Conservation (phyloP, 2,113 vertebrate genomes). For the Oncorhynchus nerka region DNA sequence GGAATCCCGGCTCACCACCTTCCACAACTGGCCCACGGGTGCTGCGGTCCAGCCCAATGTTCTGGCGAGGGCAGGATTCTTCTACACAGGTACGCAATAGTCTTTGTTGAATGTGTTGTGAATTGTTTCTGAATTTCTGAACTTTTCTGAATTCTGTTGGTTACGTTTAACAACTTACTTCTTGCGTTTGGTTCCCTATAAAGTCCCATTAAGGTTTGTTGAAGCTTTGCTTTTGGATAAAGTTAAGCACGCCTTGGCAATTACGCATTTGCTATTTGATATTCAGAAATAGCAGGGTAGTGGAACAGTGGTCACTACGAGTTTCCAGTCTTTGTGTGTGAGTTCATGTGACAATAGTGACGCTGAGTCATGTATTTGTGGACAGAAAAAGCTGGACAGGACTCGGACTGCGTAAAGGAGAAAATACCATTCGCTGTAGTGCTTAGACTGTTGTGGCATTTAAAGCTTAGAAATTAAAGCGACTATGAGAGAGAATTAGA, state of each 20-base stretch:
- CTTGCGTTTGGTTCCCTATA: not conserved
- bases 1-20: slow-evolving; percentile 78
- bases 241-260: not conserved
- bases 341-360: slow-evolving; percentile 60
- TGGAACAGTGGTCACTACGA: no score
- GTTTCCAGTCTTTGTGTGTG: slow-evolving; percentile 58
- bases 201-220: not conserved
- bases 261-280: slow-evolving; percentile 21
- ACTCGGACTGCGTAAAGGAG: slow-evolving; percentile 52
- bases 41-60: slow-evolving; percentile 66
- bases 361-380: slow-evolving; percentile 65
- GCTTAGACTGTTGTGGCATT: not conserved
- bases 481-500: not conserved
- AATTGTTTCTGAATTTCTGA: not conserved
- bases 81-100: slow-evolving; percentile 81
- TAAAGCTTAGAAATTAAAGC: not conserved
- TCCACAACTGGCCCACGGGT: slow-evolving; percentile 77
- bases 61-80: slow-evolving; percentile 87
- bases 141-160: not conserved
- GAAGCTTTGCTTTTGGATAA: not conserved
- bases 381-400: slow-evolving; percentile 70
- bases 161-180: not conserved
- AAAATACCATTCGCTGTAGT: not conserved
- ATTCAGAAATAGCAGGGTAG: slow-evolving; percentile 30
- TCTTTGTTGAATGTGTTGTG: not conserved